Base-by-base conservation (phyloP, 1,140 invertebrate genomes). In the Saxidomus purpurata region DNA sequence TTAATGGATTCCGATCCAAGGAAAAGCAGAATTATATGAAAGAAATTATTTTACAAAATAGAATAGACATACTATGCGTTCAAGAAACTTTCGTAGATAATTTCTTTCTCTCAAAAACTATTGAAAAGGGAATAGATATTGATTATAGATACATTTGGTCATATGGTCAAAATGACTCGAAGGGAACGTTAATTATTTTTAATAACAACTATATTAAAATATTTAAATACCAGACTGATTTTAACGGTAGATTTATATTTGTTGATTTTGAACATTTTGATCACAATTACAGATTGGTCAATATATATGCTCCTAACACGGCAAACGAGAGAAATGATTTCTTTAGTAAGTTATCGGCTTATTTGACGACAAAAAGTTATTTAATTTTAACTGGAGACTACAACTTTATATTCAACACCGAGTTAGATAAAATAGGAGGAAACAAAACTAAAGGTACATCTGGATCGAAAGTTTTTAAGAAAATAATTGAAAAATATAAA, bases 351-450 rank as follows among this genome's bases (percentile, higher is more conserved):
- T 17, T 71, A 67, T 31, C 90, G 40, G 80, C 63, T 38, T 63
- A 84, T 86, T 59, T 90, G 17, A 77, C 87, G 2, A 87, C 82
- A 19, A 36, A 80, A 22, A 83, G 63, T 11, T 15, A 74, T 55
- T 52, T 90, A 49, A 85, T 92, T 49, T 28, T 92, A 1, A 8
- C n/a, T 49, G 40, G 40, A 15, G 40, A 77, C 40, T 55, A 9
- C 17, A 55, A 77, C n/a, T 92, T 76, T 91, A 77, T 92, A 3
- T 31, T 88, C 22, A 76, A 90, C 84, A 61, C 40, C n/a, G 63
- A 79, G 8, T 36, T 91, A 69, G 90, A 92, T 74, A 91, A 92
- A 79, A 71, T 89, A 11, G 90, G 92, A 36, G 90, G 92, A 43
- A 89, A 89, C 84, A 34, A 63, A 55, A 49, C 71, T 63, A 67